These are phyloP conservation scores for Lithophane leautieri DNA, from an alignment of 2,888 invertebrate species.

Conservation along the genomic window DNA sequence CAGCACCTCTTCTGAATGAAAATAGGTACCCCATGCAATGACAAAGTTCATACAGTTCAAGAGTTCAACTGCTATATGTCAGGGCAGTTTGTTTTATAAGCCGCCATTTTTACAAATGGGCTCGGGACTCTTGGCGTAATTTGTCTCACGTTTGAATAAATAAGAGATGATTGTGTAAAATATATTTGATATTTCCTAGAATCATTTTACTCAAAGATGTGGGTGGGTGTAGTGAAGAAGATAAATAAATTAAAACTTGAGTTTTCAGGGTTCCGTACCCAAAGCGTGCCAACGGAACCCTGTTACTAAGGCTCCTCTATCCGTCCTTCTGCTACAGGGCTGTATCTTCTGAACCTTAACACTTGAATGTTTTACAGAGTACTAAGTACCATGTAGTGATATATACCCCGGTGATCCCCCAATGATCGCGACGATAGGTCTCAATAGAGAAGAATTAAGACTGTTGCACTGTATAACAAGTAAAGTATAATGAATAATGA, in stretches of 20 bases:
- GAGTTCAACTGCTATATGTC: conserved; percentile 21
- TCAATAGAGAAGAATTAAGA: too few species aligned
- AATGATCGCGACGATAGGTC: too few species aligned
- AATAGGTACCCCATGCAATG: conserved; percentile 5
- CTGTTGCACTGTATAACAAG: too few species aligned
- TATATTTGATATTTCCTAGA: background rate
- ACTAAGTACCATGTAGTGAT: too few species aligned
- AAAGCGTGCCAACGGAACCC: background rate
- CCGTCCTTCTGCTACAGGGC: background rate
- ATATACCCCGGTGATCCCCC: too few species aligned
- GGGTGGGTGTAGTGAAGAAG: background rate
- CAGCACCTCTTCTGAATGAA: background rate
- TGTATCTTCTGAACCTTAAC: background rate
- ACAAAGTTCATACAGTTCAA: conserved; percentile 15
- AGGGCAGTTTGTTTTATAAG: conserved; percentile 35
- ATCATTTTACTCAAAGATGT: background rate
- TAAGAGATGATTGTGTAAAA: conserved; percentile 8
- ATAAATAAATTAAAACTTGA: background rate
- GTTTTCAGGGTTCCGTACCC: background rate
- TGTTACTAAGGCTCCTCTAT: background rate
- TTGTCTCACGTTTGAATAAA: conserved; percentile 23
- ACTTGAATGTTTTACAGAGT: background rate
- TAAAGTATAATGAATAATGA: too few species aligned
- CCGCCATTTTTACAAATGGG: conserved; percentile 26
- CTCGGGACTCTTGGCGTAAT: conserved; percentile 5